Conservation (phyloP, 2,888 invertebrate genomes). For the Orthonychiurus folsomi region DNA sequence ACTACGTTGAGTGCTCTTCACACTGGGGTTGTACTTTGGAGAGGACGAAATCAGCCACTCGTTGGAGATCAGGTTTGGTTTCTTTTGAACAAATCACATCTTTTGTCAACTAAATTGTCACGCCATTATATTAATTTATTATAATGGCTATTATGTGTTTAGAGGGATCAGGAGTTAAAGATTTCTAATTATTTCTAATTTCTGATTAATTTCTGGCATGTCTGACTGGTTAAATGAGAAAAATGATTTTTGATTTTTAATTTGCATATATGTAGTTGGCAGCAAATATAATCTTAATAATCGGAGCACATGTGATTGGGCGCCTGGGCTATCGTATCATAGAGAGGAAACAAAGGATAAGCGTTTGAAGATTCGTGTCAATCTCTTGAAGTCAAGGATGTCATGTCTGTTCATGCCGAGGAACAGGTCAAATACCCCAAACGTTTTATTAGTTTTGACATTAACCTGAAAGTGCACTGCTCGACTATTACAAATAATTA, state of each 20-base stretch:
- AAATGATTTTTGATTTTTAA: too few relatives aligned
- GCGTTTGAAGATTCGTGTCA: constrained; percentile 11
- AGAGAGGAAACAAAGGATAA: constrained; percentile 12
- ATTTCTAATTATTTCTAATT: background rate
- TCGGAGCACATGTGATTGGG: constrained; percentile 8
- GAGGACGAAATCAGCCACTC: background rate
- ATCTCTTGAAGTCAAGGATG: constrained; percentile 11
- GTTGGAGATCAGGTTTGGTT: background rate
- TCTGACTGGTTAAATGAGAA: too few relatives aligned
- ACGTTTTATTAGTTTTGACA: background rate
- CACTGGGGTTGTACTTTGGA: background rate
- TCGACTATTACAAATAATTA: too few relatives aligned
- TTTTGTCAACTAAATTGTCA: too few relatives aligned
- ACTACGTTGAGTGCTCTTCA: background rate
- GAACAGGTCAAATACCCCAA: constrained; percentile 8
- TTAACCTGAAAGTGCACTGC: too few relatives aligned
- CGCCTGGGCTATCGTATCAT: constrained; percentile 9
- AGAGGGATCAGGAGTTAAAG: too few relatives aligned
- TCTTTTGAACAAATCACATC: too few relatives aligned
- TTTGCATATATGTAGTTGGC: too few relatives aligned
- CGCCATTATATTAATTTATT: too few relatives aligned
- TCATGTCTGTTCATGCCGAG: constrained; percentile 11
- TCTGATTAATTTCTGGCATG: too few relatives aligned
- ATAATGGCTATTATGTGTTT: too few relatives aligned
- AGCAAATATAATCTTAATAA: constrained; percentile 1